Conservation (phyloP, 2,888 invertebrate species). For the Auanema freiburgensis region DNA sequence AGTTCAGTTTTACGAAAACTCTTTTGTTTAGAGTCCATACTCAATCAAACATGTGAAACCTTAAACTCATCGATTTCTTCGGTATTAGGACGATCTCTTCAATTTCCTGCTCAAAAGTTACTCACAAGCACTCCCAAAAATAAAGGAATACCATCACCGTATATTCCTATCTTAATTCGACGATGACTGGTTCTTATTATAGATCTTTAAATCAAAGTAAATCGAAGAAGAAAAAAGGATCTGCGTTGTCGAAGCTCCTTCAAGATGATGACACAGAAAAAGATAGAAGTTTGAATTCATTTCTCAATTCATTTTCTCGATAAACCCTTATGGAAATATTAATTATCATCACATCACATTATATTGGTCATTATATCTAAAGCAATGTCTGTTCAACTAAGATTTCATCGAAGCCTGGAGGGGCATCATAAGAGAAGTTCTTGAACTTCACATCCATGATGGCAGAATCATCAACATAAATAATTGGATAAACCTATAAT, state of each 20-base stretch:
- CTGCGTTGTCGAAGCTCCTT: slow-evolving; percentile 15
- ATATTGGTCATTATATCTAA: slow-evolving; percentile 67
- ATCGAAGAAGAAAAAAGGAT: slow-evolving; percentile 16
- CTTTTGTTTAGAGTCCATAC: no score
- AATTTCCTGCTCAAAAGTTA: no score
- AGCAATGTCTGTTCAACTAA: slow-evolving; percentile 96
- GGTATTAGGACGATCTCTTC: no score
- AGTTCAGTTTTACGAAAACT: no score
- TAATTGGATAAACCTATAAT: slow-evolving; percentile 56
- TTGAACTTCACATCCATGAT: slow-evolving; percentile 91
- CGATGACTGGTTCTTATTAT: neutral
- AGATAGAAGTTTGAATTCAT: slow-evolving; percentile 14
- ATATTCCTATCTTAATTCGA: no score
- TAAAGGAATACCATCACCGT: no score
- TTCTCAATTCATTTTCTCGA: slow-evolving; percentile 15
- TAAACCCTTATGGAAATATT: neutral
- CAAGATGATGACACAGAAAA: slow-evolving; percentile 19
- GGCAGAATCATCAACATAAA: slow-evolving; percentile 93
- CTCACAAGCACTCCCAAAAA: no score
- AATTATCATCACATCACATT: neutral
- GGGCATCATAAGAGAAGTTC: slow-evolving; percentile 80
- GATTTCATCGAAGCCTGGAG: slow-evolving; percentile 81
- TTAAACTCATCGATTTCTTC: no score
- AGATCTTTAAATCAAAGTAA: slow-evolving; percentile 14
- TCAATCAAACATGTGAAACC: no score